These are phyloP conservation scores for Pluvianellus socialis DNA, from an alignment of 2,113 vertebrate species.

Conservation along the genomic window DNA sequence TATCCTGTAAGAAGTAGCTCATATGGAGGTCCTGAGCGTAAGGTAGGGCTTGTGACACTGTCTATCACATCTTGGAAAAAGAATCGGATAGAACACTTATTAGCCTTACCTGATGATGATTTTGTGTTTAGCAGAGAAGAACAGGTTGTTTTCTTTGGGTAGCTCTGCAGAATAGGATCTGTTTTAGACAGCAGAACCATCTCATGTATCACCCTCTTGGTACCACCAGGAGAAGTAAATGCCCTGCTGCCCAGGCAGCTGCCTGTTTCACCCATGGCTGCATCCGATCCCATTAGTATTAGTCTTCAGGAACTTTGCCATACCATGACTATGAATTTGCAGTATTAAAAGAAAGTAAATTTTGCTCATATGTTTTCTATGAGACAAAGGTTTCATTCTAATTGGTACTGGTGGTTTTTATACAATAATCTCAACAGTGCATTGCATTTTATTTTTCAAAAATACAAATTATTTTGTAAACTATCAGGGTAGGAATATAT, in stretches of 20 bases:
- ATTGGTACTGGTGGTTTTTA: background rate
- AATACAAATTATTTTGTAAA: background rate
- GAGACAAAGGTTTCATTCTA: background rate
- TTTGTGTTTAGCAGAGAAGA: background rate
- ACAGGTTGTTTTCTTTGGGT: background rate
- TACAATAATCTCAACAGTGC: background rate
- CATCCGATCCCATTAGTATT: too few relatives aligned
- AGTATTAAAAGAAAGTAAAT: background rate
- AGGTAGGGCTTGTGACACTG: background rate
- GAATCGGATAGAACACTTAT: background rate
- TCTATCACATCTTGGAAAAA: background rate
- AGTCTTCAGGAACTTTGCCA: background rate
- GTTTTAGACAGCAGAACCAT: background rate
- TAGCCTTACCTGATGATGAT: background rate
- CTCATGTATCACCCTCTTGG: fast-evolving
- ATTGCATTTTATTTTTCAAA: background rate
- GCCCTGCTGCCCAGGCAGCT: background rate
- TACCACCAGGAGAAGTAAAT: background rate
- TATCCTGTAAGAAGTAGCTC: background rate
- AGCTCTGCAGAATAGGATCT: background rate
- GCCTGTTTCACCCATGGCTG: background rate
- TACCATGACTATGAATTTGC: background rate
- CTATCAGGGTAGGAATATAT: background rate
- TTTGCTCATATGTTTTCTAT: background rate
- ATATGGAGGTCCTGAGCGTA: background rate